These are phyloP conservation scores for Catharus ustulatus DNA, from an alignment of 2,797 vertebrate genomes.

Conservation along the genomic window DNA sequence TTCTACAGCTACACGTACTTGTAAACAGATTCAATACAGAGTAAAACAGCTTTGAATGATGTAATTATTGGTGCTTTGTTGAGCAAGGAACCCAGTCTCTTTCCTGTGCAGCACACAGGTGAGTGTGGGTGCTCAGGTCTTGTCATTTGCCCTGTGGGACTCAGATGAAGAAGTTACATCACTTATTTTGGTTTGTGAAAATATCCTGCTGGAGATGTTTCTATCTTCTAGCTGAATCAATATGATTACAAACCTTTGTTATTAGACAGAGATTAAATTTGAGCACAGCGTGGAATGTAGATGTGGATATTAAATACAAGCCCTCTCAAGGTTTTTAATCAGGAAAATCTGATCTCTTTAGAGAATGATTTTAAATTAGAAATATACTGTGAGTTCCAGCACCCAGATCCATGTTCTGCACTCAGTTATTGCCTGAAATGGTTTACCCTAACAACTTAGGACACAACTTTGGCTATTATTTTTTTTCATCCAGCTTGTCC, in stretches of 20 bases:
- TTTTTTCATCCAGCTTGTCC: constrained; percentile 11
- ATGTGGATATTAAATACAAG: constrained; percentile 52
- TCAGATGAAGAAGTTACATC: not conserved
- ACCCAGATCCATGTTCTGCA: not conserved
- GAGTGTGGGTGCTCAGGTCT: not conserved
- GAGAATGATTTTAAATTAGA: constrained; percentile 35
- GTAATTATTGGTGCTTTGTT: not conserved
- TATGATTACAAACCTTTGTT: constrained; percentile 11
- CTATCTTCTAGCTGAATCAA: not conserved
- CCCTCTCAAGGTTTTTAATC: constrained; percentile 50
- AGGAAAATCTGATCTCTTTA: constrained; percentile 42
- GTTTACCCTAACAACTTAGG: not conserved
- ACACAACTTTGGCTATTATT: not conserved
- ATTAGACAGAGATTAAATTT: constrained; percentile 47
- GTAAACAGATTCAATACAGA: not conserved
- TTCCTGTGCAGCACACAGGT: not conserved
- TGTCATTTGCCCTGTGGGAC: not conserved
- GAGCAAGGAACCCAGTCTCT: not conserved
- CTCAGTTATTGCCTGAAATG: not conserved
- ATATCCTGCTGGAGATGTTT: constrained; percentile 1
- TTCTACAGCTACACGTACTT: not conserved
- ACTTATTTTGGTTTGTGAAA: constrained; percentile 2
- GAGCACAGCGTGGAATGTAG: not conserved
- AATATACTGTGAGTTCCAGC: not conserved
- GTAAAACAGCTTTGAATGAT: not conserved